A percentile compares a stretch with the other conserved stretches of the same genome.
Conservation (phyloP, 2,888 invertebrate genomes). For the Gastracanthus pulcherrimus region DNA sequence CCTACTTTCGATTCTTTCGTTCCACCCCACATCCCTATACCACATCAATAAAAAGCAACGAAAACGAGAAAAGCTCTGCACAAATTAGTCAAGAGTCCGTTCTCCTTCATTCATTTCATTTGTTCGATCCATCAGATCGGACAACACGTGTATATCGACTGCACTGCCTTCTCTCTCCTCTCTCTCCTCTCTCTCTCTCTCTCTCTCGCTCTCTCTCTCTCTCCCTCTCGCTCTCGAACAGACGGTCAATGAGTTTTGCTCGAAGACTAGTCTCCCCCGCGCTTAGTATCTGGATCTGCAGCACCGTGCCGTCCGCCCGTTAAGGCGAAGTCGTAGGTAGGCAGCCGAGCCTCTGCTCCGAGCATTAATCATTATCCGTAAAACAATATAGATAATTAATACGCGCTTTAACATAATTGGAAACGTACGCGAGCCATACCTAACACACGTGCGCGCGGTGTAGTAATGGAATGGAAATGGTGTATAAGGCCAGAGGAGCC, state of each 20-base stretch:
- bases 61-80: conserved; percentile 16
- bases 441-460: conserved; percentile 37
- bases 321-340: conserved; percentile 60
- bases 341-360: conserved; percentile 82
- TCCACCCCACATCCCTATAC: background rate
- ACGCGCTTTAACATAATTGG: conserved; percentile 70
- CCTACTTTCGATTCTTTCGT: background rate
- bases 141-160: conserved; percentile 23
- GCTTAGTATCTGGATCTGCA: background rate
- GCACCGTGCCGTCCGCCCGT: background rate
- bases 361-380: conserved; percentile 70
- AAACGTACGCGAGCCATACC: conserved; percentile 53
- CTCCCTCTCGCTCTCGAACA: conserved; percentile 35
- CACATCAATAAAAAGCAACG: background rate
- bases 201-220: too few relatives aligned
- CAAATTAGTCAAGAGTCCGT: conserved; percentile 35
- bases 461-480: conserved; percentile 62
- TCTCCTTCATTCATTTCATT: conserved; percentile 20
- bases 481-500: background rate
- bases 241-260: conserved; percentile 71
- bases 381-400: conserved; percentile 72
- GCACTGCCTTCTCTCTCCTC: too few relatives aligned
- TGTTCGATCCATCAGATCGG: conserved; percentile 46
- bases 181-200: too few relatives aligned
- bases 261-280: conserved; percentile 62